Evolutionary conservation across 2,113 vertebrate genomes (phyloP), one percentile per base, ranked within the genome.

Genomic region (Argyrosomus japonicus): DNA sequence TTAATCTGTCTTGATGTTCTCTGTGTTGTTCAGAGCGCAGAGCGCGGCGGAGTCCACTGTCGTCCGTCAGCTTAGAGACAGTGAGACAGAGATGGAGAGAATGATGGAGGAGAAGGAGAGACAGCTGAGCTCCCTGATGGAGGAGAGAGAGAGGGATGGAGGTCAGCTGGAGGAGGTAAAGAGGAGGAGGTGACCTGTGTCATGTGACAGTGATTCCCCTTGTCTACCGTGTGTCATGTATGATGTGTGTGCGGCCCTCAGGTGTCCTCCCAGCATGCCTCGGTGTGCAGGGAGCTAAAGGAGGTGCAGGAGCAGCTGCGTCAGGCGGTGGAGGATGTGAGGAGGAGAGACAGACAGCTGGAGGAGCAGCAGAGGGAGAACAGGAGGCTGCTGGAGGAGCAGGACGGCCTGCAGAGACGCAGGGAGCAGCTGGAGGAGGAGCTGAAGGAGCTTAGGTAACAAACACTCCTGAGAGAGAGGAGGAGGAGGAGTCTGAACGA

Each of bases 401-500:
- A 95, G 75, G 92, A 86, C 40, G 83, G 84, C 6, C 21, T 84
- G 75, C 92, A 93, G 77, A 92, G 78, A 58, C 94, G 95, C 61
- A 86, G 68, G 43, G 84, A 92, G 23, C 88, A 91, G 56, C 87
- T 96, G 43, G 36, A 91, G 17, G 92, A 94, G 54, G 95, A 96
- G 81, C 86, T 96, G 6, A 84, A 93, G 85, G 94, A 95, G 47
- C 92, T 95, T 82, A 95, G 96, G 97, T 98, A 92, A 82, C 14
- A 18, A 50, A 29, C 21, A 58, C 53, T 68, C 61, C 77, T 51
- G 40, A 23, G 27, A 29, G 27, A 29, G 27, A 29, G 27, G 27
- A 29, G 27, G 27, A 29, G 32, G 32, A 32, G 9, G 6, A 53
- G 51, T 10, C 21, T 51, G 6, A 51, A 51, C 48, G 6, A 51